These are phyloP conservation scores for Vanacampus margaritifer DNA, from an alignment of 2,113 vertebrate genomes.

Conservation along the genomic window DNA sequence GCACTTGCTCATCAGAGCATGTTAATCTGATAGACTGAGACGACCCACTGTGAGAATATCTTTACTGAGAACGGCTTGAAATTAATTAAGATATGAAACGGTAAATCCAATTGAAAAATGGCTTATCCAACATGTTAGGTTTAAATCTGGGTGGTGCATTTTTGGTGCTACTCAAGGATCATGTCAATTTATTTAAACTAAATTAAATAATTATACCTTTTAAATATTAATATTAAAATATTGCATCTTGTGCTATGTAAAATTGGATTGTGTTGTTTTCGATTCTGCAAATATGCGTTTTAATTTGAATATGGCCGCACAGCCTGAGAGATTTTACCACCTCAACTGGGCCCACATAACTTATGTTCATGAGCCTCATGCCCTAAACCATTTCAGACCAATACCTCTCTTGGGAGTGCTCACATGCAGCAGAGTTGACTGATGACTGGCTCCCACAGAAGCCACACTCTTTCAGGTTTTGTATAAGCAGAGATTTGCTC, in stretches of 20 bases:
- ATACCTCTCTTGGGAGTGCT: constrained; percentile 48
- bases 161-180: neutral
- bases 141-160: neutral
- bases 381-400: constrained; percentile 39
- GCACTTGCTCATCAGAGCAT: constrained; percentile 7
- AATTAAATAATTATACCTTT: no score
- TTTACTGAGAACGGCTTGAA: neutral
- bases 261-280: neutral
- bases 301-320: neutral
- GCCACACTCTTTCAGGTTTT: constrained; percentile 46
- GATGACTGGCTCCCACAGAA: constrained; percentile 49
- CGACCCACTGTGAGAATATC: constrained; percentile 6
- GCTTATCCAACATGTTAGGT: neutral
- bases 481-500: constrained; percentile 61
- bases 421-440: constrained; percentile 62
- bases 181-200: neutral
- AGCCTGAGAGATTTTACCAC: neutral
- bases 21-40: constrained; percentile 11
- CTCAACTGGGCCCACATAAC: neutral
- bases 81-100: constrained; percentile 9
- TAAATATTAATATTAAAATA: no score
- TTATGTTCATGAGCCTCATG: constrained; percentile 13
- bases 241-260: neutral
- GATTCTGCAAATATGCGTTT: neutral
- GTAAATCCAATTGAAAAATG: neutral